Conservation (phyloP, 2,113 vertebrate genomes). For the Halcyon senegalensis region DNA sequence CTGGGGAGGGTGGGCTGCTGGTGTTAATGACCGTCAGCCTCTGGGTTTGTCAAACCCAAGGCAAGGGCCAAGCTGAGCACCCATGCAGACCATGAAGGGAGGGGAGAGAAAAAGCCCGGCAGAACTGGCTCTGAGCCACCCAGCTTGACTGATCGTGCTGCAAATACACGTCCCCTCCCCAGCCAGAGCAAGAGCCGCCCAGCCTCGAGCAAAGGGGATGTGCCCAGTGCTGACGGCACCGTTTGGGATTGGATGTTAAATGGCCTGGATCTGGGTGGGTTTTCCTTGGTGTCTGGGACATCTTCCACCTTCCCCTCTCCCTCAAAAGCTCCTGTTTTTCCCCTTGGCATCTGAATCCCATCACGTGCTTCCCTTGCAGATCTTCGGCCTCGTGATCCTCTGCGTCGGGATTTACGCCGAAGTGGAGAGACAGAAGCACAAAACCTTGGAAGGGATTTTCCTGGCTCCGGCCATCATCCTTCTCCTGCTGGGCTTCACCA, state of each 20-base stretch:
- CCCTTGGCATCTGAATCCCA: fast-evolving
- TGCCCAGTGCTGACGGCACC: fast-evolving
- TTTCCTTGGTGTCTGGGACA: background rate
- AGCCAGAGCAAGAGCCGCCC: background rate
- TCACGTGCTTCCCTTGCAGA: slow-evolving; percentile 48
- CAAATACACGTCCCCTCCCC: fast-evolving
- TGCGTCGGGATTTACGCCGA: slow-evolving; percentile 88
- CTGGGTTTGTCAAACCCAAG: background rate
- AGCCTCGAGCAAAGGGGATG: background rate
- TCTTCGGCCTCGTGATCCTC: slow-evolving; percentile 84
- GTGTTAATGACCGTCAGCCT: background rate
- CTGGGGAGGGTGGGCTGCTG: background rate
- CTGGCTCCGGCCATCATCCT: slow-evolving; percentile 88
- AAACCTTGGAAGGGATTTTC: slow-evolving; percentile 88
- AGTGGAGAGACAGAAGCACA: slow-evolving; percentile 87
- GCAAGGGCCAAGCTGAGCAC: background rate
- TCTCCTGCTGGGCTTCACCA: slow-evolving; percentile 85
- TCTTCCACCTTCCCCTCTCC: background rate
- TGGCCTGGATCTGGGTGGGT: background rate
- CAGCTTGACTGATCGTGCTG: fast-evolving
- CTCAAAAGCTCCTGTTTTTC: background rate
- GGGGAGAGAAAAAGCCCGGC: background rate
- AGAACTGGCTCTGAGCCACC: background rate
- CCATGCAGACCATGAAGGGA: background rate
- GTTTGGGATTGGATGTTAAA: background rate